Conservation (phyloP, 2,888 invertebrate species). For the Hybos culiciformis region DNA sequence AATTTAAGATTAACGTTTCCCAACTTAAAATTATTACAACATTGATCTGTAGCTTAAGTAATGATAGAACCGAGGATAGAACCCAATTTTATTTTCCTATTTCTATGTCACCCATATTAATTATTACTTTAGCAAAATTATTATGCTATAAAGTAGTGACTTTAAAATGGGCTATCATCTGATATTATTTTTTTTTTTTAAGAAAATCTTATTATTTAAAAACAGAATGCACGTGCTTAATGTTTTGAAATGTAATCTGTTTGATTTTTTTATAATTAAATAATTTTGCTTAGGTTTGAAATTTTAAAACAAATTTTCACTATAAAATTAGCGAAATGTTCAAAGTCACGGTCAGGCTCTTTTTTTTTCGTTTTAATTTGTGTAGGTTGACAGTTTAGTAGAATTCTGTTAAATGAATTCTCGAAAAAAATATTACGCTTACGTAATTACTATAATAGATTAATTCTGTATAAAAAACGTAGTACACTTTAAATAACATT, state of each 20-base stretch:
- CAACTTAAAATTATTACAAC: no score
- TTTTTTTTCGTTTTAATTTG: background rate
- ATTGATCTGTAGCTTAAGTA: no score
- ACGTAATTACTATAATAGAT: background rate
- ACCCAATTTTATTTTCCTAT: no score
- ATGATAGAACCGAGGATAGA: no score
- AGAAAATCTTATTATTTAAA: no score
- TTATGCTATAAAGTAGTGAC: no score
- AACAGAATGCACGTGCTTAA: slow-evolving; percentile 3
- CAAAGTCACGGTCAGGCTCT: background rate
- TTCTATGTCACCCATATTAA: no score
- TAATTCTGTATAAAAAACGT: background rate
- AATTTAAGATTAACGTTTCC: no score
- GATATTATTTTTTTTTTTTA: no score
- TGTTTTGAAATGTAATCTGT: slow-evolving; percentile 2
- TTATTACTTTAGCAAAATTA: no score
- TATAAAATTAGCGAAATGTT: background rate
- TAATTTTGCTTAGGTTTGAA: background rate
- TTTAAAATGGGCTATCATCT: no score
- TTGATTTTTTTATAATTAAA: background rate
- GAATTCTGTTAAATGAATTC: background rate
- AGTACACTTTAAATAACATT: background rate
- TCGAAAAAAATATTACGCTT: background rate
- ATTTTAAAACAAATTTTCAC: background rate
- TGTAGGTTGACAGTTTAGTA: background rate